Evolutionary conservation across 2,113 vertebrate genomes (phyloP).

Genomic region (Limanda limanda): DNA sequence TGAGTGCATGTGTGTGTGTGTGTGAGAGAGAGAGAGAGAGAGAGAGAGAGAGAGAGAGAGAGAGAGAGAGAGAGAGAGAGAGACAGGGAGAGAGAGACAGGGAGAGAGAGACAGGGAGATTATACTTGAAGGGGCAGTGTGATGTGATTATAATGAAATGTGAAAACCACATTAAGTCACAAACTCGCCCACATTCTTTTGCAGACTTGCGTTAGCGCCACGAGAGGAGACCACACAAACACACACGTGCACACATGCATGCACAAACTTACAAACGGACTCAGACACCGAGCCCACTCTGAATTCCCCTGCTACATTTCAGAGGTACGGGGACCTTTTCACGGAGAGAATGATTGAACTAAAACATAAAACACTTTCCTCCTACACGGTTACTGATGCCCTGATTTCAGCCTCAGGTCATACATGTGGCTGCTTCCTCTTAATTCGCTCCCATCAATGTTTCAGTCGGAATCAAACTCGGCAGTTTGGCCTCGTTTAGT

Average conservation of each 20-base stretch:
- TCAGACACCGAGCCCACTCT: conserved; percentile 31
- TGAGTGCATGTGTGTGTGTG: background rate
- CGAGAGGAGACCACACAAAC: conserved; percentile 4
- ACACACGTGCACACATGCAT: conserved; percentile 12
- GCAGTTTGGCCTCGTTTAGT: conserved; percentile 21
- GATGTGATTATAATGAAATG: conserved; percentile 68
- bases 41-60: background rate
- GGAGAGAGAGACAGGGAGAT: background rate
- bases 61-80: background rate
- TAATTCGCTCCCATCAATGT: conserved; percentile 36
- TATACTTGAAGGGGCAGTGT: conserved; percentile 49
- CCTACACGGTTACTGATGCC: background rate
- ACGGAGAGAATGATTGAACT: conserved; percentile 16
- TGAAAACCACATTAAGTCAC: conserved; percentile 69
- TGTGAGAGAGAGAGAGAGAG: background rate
- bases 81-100: background rate
- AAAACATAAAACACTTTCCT: background rate
- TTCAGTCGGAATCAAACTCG: conserved; percentile 8
- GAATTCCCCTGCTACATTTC: conserved; percentile 15
- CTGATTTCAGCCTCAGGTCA: conserved; percentile 22
- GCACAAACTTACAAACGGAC: conserved; percentile 40
- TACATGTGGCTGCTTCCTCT: conserved; percentile 1
- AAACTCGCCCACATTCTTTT: conserved; percentile 57
- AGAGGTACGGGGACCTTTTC: conserved; percentile 14
- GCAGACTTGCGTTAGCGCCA: conserved; percentile 61